These are phyloP conservation scores for Hecatera dysodea DNA, from an alignment of 2,888 invertebrate genomes.

Conservation along the genomic window DNA sequence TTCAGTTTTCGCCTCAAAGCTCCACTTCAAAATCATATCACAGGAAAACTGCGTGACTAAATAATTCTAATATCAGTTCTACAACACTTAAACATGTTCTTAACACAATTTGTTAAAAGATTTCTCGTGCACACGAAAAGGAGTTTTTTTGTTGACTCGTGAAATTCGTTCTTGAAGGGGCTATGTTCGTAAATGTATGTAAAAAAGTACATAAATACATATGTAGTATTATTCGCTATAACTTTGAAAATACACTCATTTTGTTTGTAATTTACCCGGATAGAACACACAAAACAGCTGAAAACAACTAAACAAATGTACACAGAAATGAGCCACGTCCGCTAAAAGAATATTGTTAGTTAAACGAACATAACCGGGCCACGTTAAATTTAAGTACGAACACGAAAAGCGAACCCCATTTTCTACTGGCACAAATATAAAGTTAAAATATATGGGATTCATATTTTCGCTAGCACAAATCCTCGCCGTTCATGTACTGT, in stretches of 20 bases:
- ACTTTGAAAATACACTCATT: not conserved
- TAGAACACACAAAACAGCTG: not conserved
- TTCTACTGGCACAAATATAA: constrained; percentile 32
- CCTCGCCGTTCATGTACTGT: constrained; percentile 35
- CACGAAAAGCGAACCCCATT: constrained; percentile 33
- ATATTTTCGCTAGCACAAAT: constrained; percentile 52
- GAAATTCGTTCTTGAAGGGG: too few species aligned
- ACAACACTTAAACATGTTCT: too few species aligned
- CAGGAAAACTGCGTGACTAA: too few species aligned
- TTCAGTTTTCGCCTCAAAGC: too few species aligned
- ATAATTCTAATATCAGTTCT: too few species aligned
- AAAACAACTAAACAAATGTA: constrained; percentile 13
- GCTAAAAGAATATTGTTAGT: constrained; percentile 25
- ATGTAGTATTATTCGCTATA: not conserved
- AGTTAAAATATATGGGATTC: constrained; percentile 50
- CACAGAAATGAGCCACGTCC: constrained; percentile 17
- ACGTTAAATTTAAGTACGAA: constrained; percentile 12
- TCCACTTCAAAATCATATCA: too few species aligned
- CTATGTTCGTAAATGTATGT: too few species aligned
- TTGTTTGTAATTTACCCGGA: not conserved
- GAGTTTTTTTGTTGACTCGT: too few species aligned
- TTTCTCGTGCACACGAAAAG: too few species aligned
- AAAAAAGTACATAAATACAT: too few species aligned
- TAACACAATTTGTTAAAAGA: too few species aligned
- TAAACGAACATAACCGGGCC: constrained; percentile 22